phyloP scores from a whole-genome alignment of 2,888 invertebrate genomes.

The Bhutanitis thaidina region DNA sequence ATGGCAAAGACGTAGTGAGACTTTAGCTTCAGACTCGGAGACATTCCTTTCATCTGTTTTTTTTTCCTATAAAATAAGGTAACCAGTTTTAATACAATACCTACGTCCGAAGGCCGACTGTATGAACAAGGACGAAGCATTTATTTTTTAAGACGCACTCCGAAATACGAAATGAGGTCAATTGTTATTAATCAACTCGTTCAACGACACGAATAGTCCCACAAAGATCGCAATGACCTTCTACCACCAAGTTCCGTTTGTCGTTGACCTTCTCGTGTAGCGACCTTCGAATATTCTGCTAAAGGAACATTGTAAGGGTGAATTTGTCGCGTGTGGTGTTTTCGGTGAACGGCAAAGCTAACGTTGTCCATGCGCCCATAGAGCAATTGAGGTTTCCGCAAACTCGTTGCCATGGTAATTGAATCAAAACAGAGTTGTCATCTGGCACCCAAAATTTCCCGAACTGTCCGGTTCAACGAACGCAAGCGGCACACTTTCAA shows the following conservation, averaged over 20 bases:
- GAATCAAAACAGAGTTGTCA: conserved; percentile 62
- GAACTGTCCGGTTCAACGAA: conserved; percentile 35
- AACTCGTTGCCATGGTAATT: conserved; percentile 51
- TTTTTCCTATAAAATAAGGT: too few species aligned
- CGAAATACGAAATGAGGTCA: conserved; percentile 17
- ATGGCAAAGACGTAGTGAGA: too few species aligned
- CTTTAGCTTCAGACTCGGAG: too few species aligned
- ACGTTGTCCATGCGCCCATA: conserved; percentile 10
- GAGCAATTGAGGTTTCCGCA: conserved; percentile 48
- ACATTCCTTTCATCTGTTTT: too few species aligned
- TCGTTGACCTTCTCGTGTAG: neutral
- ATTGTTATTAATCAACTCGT: conserved; percentile 16
- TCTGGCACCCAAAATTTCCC: conserved; percentile 49
- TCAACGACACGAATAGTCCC: conserved; percentile 19
- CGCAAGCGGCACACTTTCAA: conserved; percentile 51
- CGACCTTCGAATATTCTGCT: neutral
- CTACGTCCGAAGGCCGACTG: too few species aligned
- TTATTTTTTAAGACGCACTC: neutral
- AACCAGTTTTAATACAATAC: too few species aligned
- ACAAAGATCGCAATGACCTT: conserved; percentile 27
- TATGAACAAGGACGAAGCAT: conserved; percentile 8
- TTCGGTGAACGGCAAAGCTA: conserved; percentile 18
- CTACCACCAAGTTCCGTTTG: conserved; percentile 7
- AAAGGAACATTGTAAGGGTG: neutral
- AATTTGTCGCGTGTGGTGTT: neutral